phyloP scores from a whole-genome alignment of 2,113 vertebrate species.

The Dicentrarchus labrax region DNA sequence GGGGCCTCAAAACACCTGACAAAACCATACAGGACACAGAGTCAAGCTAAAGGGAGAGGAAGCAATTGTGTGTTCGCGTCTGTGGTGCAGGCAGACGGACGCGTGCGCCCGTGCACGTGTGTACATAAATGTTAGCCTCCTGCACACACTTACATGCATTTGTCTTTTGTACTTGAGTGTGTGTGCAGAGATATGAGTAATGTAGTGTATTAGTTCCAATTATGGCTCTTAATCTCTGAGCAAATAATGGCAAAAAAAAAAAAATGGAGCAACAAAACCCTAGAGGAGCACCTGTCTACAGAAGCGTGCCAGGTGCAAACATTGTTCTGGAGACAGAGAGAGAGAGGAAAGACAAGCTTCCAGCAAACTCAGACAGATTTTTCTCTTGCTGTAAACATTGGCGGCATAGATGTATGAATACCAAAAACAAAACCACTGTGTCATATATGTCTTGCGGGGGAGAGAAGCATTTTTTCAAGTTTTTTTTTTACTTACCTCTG shows the following conservation, averaged over 20 bases:
- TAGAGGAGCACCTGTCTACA: constrained; percentile 82
- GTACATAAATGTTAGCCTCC: constrained; percentile 58
- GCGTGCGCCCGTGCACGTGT: constrained; percentile 18
- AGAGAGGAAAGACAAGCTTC: constrained; percentile 52
- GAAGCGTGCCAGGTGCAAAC: constrained; percentile 84
- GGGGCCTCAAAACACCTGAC: constrained; percentile 89
- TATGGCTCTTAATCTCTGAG: constrained; percentile 83
- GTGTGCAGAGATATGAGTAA: constrained; percentile 77
- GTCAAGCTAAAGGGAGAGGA: constrained; percentile 53
- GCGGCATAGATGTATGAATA: constrained; percentile 17
- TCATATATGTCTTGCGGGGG: not conserved
- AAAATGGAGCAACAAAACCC: constrained; percentile 77
- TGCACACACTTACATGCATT: constrained; percentile 45
- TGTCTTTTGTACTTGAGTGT: constrained; percentile 68
- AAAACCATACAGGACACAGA: constrained; percentile 76
- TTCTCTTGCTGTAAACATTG: constrained; percentile 35
- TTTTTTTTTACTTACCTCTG: not conserved
- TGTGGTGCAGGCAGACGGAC: not conserved
- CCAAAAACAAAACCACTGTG: not conserved
- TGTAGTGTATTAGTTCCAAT: constrained; percentile 75
- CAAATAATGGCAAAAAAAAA: constrained; percentile 82
- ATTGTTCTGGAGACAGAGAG: constrained; percentile 67
- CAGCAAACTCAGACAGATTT: constrained; percentile 53
- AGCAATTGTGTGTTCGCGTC: constrained; percentile 52
- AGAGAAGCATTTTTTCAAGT: not conserved